Evolutionary conservation across 2,888 invertebrate species (phyloP).

Genomic region (Synergus japonicus): DNA sequence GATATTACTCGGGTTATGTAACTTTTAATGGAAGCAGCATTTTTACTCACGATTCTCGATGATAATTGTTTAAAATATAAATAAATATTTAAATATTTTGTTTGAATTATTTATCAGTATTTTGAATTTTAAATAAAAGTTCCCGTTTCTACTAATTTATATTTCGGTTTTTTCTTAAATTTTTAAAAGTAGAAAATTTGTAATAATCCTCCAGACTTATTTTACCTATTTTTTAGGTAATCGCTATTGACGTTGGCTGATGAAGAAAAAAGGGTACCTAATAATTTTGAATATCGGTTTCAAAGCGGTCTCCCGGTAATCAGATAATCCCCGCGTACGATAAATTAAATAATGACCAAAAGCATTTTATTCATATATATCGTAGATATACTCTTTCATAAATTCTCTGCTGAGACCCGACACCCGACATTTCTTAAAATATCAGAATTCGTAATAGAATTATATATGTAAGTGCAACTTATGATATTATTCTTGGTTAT

Average conservation of each 20-base stretch:
- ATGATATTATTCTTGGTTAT: constrained; percentile 11
- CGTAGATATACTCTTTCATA: constrained; percentile 33
- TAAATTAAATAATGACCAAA: constrained; percentile 16
- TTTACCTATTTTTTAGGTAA: neutral
- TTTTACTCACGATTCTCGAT: neutral
- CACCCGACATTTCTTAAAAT: constrained; percentile 11
- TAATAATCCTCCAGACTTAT: neutral
- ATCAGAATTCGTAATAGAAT: constrained; percentile 9
- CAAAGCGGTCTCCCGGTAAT: constrained; percentile 11
- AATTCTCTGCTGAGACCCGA: constrained; percentile 27
- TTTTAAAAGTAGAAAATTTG: neutral
- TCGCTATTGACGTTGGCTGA: neutral
- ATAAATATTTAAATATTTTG: no score
- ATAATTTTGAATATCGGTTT: constrained; percentile 27
- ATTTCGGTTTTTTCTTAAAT: neutral
- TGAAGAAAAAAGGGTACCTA: constrained; percentile 1
- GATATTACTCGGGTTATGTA: constrained; percentile 24
- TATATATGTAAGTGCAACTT: constrained; percentile 20
- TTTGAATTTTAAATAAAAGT: neutral
- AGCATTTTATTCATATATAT: constrained; percentile 34
- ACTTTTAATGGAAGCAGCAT: neutral
- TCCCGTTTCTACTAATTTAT: neutral
- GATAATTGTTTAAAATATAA: neutral
- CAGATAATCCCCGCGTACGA: neutral
- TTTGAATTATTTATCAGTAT: neutral